phyloP scores from a whole-genome alignment of 2,888 invertebrate genomes.

The Chalcosyrphus nemorum region DNA sequence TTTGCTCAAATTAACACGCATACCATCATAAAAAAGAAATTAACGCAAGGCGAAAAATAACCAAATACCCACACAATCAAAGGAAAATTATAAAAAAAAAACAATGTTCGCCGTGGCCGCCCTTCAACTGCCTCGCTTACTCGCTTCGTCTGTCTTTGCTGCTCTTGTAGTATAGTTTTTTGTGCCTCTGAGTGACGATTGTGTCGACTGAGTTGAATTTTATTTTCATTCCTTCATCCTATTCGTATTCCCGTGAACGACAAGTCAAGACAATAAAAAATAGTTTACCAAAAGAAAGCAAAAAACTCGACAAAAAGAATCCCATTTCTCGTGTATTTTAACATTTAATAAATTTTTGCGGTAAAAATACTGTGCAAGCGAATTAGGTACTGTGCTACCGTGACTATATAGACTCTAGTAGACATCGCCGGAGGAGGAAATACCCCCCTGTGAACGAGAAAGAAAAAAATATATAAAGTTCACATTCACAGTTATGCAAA shows the following conservation, averaged over 20 bases:
- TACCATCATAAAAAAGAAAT: background rate
- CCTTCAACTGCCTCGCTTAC: background rate
- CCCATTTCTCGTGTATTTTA: background rate
- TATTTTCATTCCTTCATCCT: slow-evolving; percentile 1
- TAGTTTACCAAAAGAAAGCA: too few relatives aligned
- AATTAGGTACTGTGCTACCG: slow-evolving; percentile 6
- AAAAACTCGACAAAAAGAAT: background rate
- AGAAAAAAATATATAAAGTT: slow-evolving; percentile 22
- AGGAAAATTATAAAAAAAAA: slow-evolving; percentile 25
- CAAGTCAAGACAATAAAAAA: slow-evolving; percentile 3
- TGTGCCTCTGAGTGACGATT: slow-evolving; percentile 62
- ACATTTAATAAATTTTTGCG: background rate
- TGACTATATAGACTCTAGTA: too few relatives aligned
- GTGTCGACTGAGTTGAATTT: slow-evolving; percentile 47
- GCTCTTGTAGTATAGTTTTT: slow-evolving; percentile 63
- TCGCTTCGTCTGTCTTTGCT: slow-evolving; percentile 44
- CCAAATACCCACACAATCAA: background rate
- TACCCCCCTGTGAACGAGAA: too few relatives aligned
- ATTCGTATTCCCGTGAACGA: slow-evolving; percentile 32
- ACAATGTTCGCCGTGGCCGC: slow-evolving; percentile 49
- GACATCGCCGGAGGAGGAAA: slow-evolving; percentile 18
- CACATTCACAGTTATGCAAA: slow-evolving; percentile 73
- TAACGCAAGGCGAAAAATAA: background rate
- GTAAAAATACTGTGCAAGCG: slow-evolving; percentile 24
- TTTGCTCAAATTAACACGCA: slow-evolving; percentile 35